Evolutionary conservation across 2,113 vertebrate genomes (phyloP).

Genomic region (Acrocephalus arundinaceus): DNA sequence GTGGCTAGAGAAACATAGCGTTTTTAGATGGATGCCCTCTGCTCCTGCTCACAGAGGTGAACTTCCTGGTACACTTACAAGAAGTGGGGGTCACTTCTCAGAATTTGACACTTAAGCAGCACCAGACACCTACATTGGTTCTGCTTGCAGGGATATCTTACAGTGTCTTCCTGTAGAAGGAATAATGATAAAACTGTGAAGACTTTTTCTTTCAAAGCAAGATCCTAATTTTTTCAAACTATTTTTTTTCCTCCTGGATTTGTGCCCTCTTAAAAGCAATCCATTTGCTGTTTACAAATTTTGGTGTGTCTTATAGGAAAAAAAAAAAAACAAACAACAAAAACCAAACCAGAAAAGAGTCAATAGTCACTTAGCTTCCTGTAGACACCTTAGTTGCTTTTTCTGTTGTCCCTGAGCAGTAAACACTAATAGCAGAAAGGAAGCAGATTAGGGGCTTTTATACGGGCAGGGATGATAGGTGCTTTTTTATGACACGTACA

Average conservation of each 20-base stretch:
- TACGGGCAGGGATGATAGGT: background rate
- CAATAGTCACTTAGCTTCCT: background rate
- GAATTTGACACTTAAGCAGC: background rate
- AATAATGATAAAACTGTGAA: background rate
- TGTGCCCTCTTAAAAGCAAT: background rate
- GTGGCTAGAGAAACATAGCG: background rate
- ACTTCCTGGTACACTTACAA: conserved; percentile 44
- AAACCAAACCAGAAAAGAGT: background rate
- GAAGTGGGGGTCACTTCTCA: conserved; percentile 40
- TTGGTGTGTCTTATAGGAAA: background rate
- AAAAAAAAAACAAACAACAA: background rate
- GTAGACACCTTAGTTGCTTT: background rate
- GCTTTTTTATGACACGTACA: background rate
- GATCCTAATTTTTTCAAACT: background rate
- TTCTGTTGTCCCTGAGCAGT: background rate
- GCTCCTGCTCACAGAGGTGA: background rate
- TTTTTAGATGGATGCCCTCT: background rate
- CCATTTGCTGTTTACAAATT: background rate
- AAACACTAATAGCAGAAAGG: background rate
- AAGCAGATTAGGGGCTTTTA: conserved; percentile 19
- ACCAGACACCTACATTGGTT: background rate
- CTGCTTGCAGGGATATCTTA: background rate
- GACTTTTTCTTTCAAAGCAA: background rate
- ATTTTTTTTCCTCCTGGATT: background rate
- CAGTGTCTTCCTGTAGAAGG: rapidly evolving